These are phyloP conservation scores for Dichetophora obliterata DNA, from an alignment of 2,888 invertebrate species.

Conservation along the genomic window DNA sequence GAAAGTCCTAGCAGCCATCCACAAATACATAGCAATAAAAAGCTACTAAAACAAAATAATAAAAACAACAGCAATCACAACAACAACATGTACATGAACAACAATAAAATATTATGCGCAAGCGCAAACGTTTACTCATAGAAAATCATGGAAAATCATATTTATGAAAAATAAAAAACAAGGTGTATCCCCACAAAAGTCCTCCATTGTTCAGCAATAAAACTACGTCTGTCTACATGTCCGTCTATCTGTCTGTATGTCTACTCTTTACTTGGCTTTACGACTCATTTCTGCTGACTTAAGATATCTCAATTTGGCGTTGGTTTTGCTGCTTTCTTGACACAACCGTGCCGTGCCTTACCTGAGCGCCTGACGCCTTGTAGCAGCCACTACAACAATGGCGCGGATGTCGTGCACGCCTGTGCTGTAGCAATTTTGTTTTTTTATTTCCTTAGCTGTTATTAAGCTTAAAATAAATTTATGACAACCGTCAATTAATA, in stretches of 20 bases:
- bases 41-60: neutral
- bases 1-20: neutral
- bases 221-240: neutral
- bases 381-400: constrained; percentile 10
- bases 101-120: constrained; percentile 44
- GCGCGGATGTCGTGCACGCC: constrained; percentile 10
- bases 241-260: constrained; percentile 9
- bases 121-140: constrained; percentile 51
- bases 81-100: constrained; percentile 1
- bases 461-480: constrained; percentile 55
- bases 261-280: constrained; percentile 45
- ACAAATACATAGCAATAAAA: constrained; percentile 27
- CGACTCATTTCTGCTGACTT: constrained; percentile 56
- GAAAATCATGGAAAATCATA: constrained; percentile 40
- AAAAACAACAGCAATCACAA: constrained; percentile 1
- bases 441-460: constrained; percentile 45
- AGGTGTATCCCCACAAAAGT: constrained; percentile 53
- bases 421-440: constrained; percentile 30
- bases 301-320: constrained; percentile 64
- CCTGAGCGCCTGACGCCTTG: constrained; percentile 26
- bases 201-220: constrained; percentile 57
- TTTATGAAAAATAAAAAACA: constrained; percentile 32
- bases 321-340: constrained; percentile 6
- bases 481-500: constrained; percentile 60
- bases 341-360: constrained; percentile 27